phyloP scores from a whole-genome alignment of 2,113 vertebrate species.

The Cavia aperea region DNA sequence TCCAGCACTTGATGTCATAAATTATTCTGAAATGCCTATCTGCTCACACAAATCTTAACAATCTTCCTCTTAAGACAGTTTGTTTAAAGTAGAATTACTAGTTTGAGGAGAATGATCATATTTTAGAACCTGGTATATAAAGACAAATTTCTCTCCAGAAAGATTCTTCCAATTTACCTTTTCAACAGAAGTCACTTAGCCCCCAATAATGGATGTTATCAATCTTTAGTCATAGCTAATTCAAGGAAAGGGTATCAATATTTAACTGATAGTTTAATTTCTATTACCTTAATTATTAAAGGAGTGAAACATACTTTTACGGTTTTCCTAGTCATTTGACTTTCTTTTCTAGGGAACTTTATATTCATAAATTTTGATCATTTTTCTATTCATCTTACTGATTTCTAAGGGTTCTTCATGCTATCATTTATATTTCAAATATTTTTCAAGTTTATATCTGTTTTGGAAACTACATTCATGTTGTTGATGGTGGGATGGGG shows the following conservation, averaged over 20 bases:
- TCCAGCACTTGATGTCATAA: neutral
- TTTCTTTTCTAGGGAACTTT: neutral
- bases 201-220: neutral
- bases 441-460: neutral
- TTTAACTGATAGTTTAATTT: slow-evolving; percentile 3
- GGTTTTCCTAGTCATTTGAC: neutral
- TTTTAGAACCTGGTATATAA: neutral
- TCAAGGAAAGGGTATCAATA: neutral
- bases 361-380: neutral
- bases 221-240: neutral
- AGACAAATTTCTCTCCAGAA: neutral
- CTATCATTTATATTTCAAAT: neutral
- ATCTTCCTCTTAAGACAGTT: neutral
- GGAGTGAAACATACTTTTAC: neutral
- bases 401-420: neutral
- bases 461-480: neutral
- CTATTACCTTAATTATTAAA: neutral
- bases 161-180: neutral
- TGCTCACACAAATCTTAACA: neutral
- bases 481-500: neutral
- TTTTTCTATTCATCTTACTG: neutral
- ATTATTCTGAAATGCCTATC: neutral
- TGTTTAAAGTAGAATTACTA: neutral
- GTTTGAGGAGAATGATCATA: neutral
- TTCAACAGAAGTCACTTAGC: neutral